Evolutionary conservation across 2,113 vertebrate species (phyloP).

Genomic region (Polypterus senegalus): DNA sequence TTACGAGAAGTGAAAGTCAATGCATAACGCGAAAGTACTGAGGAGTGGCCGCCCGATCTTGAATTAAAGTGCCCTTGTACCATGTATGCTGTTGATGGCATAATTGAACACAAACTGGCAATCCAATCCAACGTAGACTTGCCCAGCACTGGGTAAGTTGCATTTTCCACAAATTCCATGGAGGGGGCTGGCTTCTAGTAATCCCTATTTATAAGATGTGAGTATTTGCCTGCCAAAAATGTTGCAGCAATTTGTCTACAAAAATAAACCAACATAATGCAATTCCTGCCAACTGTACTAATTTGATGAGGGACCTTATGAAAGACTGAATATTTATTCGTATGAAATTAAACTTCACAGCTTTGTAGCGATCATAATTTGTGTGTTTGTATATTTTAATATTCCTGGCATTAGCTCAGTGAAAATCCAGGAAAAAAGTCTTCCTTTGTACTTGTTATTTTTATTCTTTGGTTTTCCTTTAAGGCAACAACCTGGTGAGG

Average conservation of each 20-base stretch:
- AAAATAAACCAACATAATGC: constrained; percentile 19
- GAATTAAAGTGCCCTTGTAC: too few relatives aligned
- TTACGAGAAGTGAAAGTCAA: too few relatives aligned
- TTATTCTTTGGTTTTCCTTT: constrained; percentile 11
- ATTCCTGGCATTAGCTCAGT: constrained; percentile 12
- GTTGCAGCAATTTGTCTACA: constrained; percentile 22
- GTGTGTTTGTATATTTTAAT: constrained; percentile 15
- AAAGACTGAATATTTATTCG: constrained; percentile 32
- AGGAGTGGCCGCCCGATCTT: too few relatives aligned
- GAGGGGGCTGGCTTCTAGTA: not conserved
- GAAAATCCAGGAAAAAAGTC: constrained; percentile 7
- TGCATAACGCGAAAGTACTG: too few relatives aligned
- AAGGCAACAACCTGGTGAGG: constrained; percentile 12
- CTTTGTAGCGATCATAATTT: constrained; percentile 23
- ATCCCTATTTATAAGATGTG: constrained; percentile 24
- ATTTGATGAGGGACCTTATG: constrained; percentile 25
- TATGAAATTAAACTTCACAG: constrained; percentile 32
- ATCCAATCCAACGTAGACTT: too few relatives aligned
- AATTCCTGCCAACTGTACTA: constrained; percentile 27
- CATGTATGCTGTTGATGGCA: too few relatives aligned
- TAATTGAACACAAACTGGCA: too few relatives aligned
- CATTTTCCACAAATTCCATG: not conserved
- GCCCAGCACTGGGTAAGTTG: too few relatives aligned
- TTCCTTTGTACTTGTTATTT: constrained; percentile 9
- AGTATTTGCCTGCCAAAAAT: constrained; percentile 21